These are phyloP conservation scores for Nilaparvata lugens DNA, from an alignment of 1,140 invertebrate species.

Conservation along the genomic window DNA sequence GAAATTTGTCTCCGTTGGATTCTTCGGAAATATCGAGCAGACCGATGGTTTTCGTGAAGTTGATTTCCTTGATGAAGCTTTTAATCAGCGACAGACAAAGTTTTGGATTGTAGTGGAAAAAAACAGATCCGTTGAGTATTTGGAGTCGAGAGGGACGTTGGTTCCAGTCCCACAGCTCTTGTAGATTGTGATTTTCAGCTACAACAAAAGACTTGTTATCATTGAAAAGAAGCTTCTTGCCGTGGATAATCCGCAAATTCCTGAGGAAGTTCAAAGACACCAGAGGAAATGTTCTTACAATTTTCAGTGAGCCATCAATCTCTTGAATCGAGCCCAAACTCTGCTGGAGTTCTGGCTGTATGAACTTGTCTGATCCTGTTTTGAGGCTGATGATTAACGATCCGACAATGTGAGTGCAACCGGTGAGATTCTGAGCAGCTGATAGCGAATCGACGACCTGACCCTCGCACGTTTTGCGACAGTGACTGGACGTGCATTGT, in stretches of 20 bases:
- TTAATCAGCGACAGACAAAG: constrained; percentile 75
- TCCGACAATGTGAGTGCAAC: constrained; percentile 74
- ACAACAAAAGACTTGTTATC: constrained; percentile 58
- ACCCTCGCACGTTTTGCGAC: no score
- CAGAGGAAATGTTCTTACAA: constrained; percentile 69
- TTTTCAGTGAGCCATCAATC: constrained; percentile 67
- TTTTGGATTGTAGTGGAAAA: constrained; percentile 93
- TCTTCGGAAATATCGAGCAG: constrained; percentile 59
- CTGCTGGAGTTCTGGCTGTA: constrained; percentile 59
- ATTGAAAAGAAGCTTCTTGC: constrained; percentile 31
- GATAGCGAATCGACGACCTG: constrained; percentile 56
- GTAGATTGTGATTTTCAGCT: constrained; percentile 85
- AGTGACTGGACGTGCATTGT: no score
- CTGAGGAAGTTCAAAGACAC: constrained; percentile 79
- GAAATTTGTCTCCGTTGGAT: constrained; percentile 85
- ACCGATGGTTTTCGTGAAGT: no score
- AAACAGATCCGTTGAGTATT: constrained; percentile 56
- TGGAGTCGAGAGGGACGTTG: constrained; percentile 35
- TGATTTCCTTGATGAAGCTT: background rate
- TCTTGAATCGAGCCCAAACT: constrained; percentile 64
- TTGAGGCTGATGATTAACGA: constrained; percentile 74
- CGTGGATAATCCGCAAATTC: constrained; percentile 59
- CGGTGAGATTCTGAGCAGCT: constrained; percentile 58
- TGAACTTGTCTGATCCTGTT: constrained; percentile 27
- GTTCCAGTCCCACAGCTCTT: constrained; percentile 73